phyloP scores from a whole-genome alignment of 2,797 vertebrate genomes.

The Phyllotis vaccarum region DNA sequence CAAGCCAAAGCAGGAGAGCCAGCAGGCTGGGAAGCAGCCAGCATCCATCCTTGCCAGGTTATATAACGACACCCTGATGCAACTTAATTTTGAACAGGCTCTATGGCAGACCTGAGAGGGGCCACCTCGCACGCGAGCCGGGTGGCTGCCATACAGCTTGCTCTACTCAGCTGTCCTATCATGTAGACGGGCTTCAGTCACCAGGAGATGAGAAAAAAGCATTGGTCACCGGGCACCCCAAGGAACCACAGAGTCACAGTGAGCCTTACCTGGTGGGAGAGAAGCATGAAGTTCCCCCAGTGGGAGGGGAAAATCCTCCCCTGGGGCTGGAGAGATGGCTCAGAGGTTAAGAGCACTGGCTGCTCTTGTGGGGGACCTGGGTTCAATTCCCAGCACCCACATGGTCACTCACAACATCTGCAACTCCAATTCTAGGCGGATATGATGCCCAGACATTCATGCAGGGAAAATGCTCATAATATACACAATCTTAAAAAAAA shows the following conservation, averaged over 20 bases:
- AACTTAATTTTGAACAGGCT: background rate
- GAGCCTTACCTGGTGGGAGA: background rate
- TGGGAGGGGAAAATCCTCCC: background rate
- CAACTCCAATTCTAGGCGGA: background rate
- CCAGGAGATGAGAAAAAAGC: background rate
- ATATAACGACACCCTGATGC: background rate
- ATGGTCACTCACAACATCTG: background rate
- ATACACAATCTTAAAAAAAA: background rate
- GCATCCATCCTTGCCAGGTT: accelerated
- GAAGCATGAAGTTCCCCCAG: background rate
- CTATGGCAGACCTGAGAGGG: background rate
- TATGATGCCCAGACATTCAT: background rate
- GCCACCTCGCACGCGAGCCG: slow-evolving; percentile 41
- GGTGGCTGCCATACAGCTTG: slow-evolving; percentile 11
- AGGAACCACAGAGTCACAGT: background rate
- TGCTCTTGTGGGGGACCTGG: background rate
- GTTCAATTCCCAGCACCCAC: background rate
- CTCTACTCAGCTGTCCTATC: background rate
- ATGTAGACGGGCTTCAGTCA: background rate
- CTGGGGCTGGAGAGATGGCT: background rate
- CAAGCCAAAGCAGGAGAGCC: background rate
- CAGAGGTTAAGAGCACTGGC: background rate
- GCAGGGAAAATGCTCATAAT: background rate
- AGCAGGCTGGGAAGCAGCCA: background rate
- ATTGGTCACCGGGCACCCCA: background rate